Percentiles rank a stretch among this genome's conserved stretches.
phyloP scores from a whole-genome alignment of 2,113 vertebrate species.

The Crotalus helleri region DNA sequence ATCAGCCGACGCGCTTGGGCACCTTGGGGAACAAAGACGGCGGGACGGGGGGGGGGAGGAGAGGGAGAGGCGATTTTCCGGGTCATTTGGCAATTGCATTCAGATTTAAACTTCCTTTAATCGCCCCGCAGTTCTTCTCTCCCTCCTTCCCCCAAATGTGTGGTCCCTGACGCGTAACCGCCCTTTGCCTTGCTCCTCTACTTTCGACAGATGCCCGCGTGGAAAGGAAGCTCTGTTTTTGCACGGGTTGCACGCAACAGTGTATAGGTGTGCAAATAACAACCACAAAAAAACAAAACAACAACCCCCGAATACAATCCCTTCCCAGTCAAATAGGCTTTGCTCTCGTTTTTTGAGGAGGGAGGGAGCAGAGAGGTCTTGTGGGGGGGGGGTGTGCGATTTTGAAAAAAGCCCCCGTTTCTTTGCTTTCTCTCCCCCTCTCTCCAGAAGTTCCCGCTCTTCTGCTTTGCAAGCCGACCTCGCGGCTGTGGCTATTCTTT shows the following conservation, averaged over 20 bases:
- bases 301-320: not conserved
- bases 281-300: not conserved
- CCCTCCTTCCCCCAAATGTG: not conserved
- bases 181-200: too few species aligned
- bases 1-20: not conserved
- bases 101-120: not conserved
- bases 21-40: slow-evolving; percentile 7
- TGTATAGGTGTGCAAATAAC: not conserved
- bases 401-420: not conserved
- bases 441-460: not conserved
- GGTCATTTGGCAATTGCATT: not conserved
- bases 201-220: not conserved
- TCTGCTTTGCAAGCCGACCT: not conserved
- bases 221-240: not conserved
- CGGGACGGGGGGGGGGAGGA: not conserved
- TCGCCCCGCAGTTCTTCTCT: not conserved
- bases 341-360: not conserved
- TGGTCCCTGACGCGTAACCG: not conserved
- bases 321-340: not conserved
- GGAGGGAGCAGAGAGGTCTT: not conserved
- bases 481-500: not conserved
- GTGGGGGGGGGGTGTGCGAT: not conserved
- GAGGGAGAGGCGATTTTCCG: not conserved
- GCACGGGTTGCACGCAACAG: not conserved
- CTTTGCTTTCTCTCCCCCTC: not conserved